A percentile compares a stretch with the other conserved stretches of the same genome.
phyloP scores from a whole-genome alignment of 2,113 vertebrate species.

The Eidolon helvum region DNA sequence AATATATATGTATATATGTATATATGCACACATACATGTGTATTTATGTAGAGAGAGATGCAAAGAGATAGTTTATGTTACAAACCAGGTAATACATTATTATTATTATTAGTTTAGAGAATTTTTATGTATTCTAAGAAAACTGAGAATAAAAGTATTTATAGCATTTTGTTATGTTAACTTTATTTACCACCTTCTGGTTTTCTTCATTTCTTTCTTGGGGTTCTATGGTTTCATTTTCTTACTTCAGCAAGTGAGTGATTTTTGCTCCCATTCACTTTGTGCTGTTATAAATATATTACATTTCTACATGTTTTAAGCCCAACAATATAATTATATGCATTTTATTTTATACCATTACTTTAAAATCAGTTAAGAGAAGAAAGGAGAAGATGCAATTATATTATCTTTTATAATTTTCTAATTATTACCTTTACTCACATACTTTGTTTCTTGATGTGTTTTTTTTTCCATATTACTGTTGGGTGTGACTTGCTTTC shows the following conservation, averaged over 20 bases:
- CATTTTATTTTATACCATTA: background rate
- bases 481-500: background rate
- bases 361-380: background rate
- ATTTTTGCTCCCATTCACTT: background rate
- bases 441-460: background rate
- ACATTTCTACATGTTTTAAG: background rate
- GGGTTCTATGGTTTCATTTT: background rate
- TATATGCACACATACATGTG: background rate
- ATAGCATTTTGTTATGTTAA: background rate
- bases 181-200: background rate
- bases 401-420: background rate
- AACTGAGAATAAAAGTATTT: background rate
- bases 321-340: background rate
- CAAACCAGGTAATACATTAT: background rate
- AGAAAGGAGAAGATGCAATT: background rate
- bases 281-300: background rate
- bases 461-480: background rate
- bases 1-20: background rate
- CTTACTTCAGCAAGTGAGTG: background rate
- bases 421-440: background rate
- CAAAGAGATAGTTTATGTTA: background rate
- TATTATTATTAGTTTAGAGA: background rate
- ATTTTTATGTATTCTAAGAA: background rate
- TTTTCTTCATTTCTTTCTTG: background rate
- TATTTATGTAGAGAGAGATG: background rate